A percentile compares a stretch with the other conserved stretches of the same genome.
Conservation (phyloP, 2,888 invertebrate species). For the Strigamia maritima region DNA sequence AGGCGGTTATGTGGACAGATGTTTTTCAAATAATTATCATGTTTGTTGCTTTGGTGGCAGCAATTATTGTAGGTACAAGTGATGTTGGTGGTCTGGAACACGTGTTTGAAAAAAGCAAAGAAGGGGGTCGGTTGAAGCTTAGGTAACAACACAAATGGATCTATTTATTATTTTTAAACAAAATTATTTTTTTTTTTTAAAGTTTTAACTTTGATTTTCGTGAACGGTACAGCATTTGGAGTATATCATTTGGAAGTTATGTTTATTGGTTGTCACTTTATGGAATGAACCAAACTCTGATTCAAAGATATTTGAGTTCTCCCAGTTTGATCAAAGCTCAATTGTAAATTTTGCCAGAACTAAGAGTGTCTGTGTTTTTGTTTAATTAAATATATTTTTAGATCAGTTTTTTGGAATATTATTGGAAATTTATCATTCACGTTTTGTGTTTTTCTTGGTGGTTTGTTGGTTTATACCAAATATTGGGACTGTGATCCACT, state of each 20-base stretch:
- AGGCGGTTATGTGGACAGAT: slow-evolving; percentile 53
- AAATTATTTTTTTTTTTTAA: not conserved
- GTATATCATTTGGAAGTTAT: slow-evolving; percentile 52
- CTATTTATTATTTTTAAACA: not conserved
- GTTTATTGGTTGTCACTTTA: slow-evolving; percentile 53
- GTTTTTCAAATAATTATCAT: slow-evolving; percentile 52
- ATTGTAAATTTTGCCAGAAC: slow-evolving; percentile 46
- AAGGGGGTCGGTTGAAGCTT: slow-evolving; percentile 48
- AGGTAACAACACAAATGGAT: not conserved
- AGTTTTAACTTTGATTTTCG: slow-evolving; percentile 54
- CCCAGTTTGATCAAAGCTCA: slow-evolving; percentile 53
- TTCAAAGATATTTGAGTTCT: slow-evolving; percentile 57
- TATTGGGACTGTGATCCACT: slow-evolving; percentile 50
- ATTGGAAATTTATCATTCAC: not conserved
- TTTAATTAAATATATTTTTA: not conserved
- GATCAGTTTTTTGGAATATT: not conserved
- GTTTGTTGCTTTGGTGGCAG: slow-evolving; percentile 49
- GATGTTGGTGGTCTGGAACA: slow-evolving; percentile 47
- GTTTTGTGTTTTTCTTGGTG: slow-evolving; percentile 40
- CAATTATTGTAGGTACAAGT: slow-evolving; percentile 48
- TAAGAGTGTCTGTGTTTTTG: not conserved
- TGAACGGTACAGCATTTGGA: slow-evolving; percentile 55
- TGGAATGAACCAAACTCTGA: slow-evolving; percentile 57
- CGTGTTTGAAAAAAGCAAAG: slow-evolving; percentile 44
- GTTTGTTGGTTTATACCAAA: slow-evolving; percentile 49